Percentiles rank a stretch among this genome's conserved stretches.
Conservation (phyloP, 2,888 invertebrate species). For the Saturnia pavonia region DNA sequence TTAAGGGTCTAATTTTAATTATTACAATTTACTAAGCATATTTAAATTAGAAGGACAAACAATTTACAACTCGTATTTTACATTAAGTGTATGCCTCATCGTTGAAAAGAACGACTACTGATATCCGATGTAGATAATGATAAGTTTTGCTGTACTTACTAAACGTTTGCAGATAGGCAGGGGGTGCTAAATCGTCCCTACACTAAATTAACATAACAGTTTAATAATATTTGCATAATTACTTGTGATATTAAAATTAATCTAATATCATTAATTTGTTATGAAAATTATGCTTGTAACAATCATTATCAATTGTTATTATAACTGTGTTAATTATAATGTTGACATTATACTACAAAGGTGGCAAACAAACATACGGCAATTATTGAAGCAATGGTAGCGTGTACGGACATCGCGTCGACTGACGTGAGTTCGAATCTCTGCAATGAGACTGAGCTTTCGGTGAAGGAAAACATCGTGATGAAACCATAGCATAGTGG, state of each 20-base stretch:
- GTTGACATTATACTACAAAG: too few relatives aligned
- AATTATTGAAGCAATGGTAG: too few relatives aligned
- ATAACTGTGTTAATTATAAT: too few relatives aligned
- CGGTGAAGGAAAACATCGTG: too few relatives aligned
- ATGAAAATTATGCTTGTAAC: background rate
- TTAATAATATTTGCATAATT: constrained; percentile 72
- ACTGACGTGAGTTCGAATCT: too few relatives aligned
- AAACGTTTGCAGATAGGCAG: constrained; percentile 56
- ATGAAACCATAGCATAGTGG: too few relatives aligned
- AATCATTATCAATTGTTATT: too few relatives aligned
- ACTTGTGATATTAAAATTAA: constrained; percentile 27
- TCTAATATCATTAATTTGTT: constrained; percentile 14
- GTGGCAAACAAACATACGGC: too few relatives aligned
- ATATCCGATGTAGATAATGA: constrained; percentile 58
- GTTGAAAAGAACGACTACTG: constrained; percentile 57
- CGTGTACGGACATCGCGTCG: too few relatives aligned
- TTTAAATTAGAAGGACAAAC: constrained; percentile 12
- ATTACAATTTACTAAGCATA: constrained; percentile 16
- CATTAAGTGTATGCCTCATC: constrained; percentile 53
- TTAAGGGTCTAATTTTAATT: background rate
- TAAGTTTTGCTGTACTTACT: constrained; percentile 55
- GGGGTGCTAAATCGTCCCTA: constrained; percentile 76
- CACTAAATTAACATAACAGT: constrained; percentile 72
- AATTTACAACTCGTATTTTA: constrained; percentile 37
- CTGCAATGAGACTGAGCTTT: too few relatives aligned